phyloP scores from a whole-genome alignment of 2,797 vertebrate genomes.

The Mormyrops boulengeri region DNA sequence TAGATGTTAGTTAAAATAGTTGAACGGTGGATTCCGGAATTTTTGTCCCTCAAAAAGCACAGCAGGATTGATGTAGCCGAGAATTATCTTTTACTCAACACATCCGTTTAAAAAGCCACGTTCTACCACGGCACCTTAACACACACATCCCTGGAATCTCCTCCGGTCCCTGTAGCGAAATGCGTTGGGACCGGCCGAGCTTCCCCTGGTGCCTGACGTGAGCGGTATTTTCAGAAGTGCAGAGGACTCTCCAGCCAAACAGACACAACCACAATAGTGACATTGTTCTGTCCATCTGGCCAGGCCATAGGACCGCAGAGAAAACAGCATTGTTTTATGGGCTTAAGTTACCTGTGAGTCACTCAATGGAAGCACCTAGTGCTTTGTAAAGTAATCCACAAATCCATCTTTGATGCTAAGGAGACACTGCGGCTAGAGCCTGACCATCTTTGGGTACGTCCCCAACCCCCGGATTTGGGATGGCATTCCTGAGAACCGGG shows the following conservation, averaged over 20 bases:
- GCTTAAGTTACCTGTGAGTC: conserved; percentile 60
- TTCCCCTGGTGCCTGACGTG: conserved; percentile 19
- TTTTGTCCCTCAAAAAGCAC: not conserved
- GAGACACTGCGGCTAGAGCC: conserved; percentile 47
- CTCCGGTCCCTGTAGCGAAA: not conserved
- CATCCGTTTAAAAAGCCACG: not conserved
- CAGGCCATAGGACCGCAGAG: conserved; percentile 50
- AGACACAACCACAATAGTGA: conserved; percentile 46
- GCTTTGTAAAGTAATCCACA: conserved; percentile 57
- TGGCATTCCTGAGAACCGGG: conserved; percentile 40
- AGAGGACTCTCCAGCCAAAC: conserved; percentile 34
- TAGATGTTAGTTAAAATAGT: not conserved
- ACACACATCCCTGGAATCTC: not conserved
- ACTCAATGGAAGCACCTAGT: conserved; percentile 51
- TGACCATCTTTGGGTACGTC: conserved; percentile 42
- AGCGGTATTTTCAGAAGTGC: conserved; percentile 39
- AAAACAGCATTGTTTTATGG: conserved; percentile 62
- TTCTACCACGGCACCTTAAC: not conserved
- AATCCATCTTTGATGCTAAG: conserved; percentile 53
- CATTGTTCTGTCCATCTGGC: conserved; percentile 52
- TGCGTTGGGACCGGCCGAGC: not conserved
- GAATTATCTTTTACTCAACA: not conserved
- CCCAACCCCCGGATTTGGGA: conserved; percentile 46
- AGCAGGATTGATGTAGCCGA: not conserved
- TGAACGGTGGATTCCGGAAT: not conserved